A percentile compares a stretch with the other conserved stretches of the same genome.
phyloP scores from a whole-genome alignment of 2,888 invertebrate genomes.

The Acanthopleura granulata region DNA sequence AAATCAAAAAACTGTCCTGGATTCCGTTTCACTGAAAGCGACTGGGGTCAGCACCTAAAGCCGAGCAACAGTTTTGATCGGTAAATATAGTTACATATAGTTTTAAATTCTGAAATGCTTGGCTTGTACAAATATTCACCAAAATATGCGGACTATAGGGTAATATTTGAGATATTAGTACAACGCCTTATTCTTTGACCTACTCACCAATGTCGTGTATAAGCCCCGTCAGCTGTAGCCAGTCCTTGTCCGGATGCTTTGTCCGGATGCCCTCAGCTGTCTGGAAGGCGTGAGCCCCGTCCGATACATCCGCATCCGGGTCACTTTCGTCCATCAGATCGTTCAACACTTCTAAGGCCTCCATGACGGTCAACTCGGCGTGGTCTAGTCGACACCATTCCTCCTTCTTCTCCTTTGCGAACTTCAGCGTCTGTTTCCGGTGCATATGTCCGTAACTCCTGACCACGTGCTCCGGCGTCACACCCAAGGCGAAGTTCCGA shows the following conservation, averaged over 20 bases:
- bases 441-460: slow-evolving; percentile 91
- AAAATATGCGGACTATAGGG: too few species aligned
- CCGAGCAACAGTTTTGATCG: too few species aligned
- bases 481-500: slow-evolving; percentile 83
- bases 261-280: slow-evolving; percentile 91
- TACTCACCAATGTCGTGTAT: slow-evolving; percentile 89
- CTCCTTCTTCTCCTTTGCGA: slow-evolving; percentile 71
- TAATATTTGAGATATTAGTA: too few species aligned
- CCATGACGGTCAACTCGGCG: slow-evolving; percentile 84
- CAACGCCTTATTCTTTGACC: too few species aligned
- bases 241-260: slow-evolving; percentile 88
- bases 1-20: too few species aligned
- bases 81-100: too few species aligned
- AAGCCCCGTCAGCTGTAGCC: slow-evolving; percentile 95
- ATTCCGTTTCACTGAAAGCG: too few species aligned
- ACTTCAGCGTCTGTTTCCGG: slow-evolving; percentile 76
- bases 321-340: slow-evolving; percentile 93
- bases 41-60: too few species aligned
- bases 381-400: slow-evolving; percentile 90
- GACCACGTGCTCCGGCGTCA: slow-evolving; percentile 77
- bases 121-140: too few species aligned
- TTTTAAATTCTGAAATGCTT: too few species aligned
- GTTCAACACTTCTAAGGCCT: slow-evolving; percentile 88
- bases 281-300: slow-evolving; percentile 96
- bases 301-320: slow-evolving; percentile 92